Evolutionary conservation across 1,140 invertebrate species (phyloP).

Genomic region (Danaus melanippus): DNA sequence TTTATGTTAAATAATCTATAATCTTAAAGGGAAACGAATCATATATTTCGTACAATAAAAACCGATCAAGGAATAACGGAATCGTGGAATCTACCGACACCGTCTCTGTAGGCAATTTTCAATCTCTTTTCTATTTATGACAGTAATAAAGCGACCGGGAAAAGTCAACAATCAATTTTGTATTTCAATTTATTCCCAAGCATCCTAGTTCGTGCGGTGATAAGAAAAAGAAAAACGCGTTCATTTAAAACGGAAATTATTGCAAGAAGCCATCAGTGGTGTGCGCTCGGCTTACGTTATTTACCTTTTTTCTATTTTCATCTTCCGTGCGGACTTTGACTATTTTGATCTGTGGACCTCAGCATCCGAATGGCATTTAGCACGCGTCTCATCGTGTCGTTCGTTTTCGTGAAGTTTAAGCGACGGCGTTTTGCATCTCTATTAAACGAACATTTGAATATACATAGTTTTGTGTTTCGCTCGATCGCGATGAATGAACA

Average conservation of each 20-base stretch:
- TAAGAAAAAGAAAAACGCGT: conserved; percentile 69
- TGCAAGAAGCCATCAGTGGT: conserved; percentile 70
- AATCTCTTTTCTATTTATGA: conserved; percentile 71
- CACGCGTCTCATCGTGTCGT: conserved; percentile 50
- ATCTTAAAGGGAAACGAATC: conserved; percentile 11
- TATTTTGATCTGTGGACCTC: conserved; percentile 59
- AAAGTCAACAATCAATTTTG: conserved; percentile 74
- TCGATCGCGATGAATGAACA: too few species aligned
- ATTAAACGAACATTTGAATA: too few species aligned
- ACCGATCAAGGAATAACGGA: conserved; percentile 42
- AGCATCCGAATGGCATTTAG: conserved; percentile 48
- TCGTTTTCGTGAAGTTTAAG: conserved; percentile 30
- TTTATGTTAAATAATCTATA: too few species aligned
- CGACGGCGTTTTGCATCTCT: too few species aligned
- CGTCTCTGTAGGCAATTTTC: conserved; percentile 63
- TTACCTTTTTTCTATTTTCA: conserved; percentile 41
- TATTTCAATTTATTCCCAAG: conserved; percentile 72
- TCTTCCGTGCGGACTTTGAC: conserved; percentile 37
- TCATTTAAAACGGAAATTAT: conserved; percentile 73
- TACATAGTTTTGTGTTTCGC: too few species aligned
- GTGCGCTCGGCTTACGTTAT: conserved; percentile 54
- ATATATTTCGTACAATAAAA: conserved; percentile 22
- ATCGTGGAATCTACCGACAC: conserved; percentile 43
- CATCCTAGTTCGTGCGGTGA: conserved; percentile 69
- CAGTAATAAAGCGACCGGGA: conserved; percentile 69